Evolutionary conservation across 2,888 invertebrate species (phyloP).

Genomic region (Xanthia togata): DNA sequence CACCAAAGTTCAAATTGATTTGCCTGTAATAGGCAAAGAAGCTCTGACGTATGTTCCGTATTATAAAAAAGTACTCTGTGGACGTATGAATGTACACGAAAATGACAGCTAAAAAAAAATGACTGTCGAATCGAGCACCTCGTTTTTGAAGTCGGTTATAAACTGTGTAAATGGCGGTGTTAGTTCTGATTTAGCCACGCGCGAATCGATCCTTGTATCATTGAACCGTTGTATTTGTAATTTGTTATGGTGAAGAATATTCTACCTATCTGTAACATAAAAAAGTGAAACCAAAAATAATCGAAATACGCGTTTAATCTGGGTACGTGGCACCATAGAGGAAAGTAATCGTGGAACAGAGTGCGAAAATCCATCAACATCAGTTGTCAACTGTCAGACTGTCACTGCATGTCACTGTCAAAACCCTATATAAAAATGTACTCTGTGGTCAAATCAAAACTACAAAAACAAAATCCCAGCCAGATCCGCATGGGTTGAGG

Average conservation of each 20-base stretch:
- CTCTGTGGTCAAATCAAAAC: too few species aligned
- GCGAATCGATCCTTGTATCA: background rate
- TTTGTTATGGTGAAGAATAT: background rate
- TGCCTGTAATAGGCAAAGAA: background rate
- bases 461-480: conserved; percentile 24
- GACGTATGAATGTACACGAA: too few species aligned
- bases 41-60: too few species aligned
- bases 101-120: background rate
- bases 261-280: background rate
- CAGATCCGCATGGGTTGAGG: conserved; percentile 41
- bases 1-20: too few species aligned
- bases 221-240: background rate
- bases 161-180: background rate
- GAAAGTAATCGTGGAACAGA: too few species aligned
- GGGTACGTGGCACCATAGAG: too few species aligned
- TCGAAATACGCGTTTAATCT: background rate
- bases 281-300: background rate
- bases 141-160: too few species aligned
- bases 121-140: too few species aligned
- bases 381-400: background rate
- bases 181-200: background rate
- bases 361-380: background rate
- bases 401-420: conserved; percentile 34
- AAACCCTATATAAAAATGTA: too few species aligned
- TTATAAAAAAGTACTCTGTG: too few species aligned